Base-by-base conservation (phyloP, 2,888 invertebrate species). In the Hirtodrosophila cameraria region DNA sequence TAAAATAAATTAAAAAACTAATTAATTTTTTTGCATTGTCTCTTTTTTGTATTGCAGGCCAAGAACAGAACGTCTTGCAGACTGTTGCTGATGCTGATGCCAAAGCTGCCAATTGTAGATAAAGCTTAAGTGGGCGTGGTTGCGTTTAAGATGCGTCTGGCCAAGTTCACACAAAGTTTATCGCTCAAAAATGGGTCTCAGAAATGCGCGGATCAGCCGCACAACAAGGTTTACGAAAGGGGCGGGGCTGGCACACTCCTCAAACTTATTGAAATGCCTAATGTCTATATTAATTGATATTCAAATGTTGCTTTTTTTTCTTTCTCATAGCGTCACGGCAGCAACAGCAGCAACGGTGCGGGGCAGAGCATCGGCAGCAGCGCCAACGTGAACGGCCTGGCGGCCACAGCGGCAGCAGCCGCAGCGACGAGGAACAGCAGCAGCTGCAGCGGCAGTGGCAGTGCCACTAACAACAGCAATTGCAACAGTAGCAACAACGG, bases 81-180 rank as follows among this genome's bases (percentile, higher is more conserved):
- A 42, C 49, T 53, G 53, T 28, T 30, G 65, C 12, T 16, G 39
- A 57, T 65, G 68, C 25, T 27, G 57, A 55, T 53, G 42, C 23
- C 33, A 5, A 36, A 11, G 52, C 38, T 30, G 36, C 20, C 15
- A 59, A 57, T 55, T 38, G 50, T 58, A 12, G 52, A 70, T 53
- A 45, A 57, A 49, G 60, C 57, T 64, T 70, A 60, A 65, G 68
- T 68, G 58, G 74, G 57, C 67, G 55, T 55, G 74, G 74, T 70
- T 20, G 55, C 45, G 52, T 33, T 48, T 68, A 90, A 58, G 75
- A 90, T 90, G 90, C 89, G 90, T 65, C 71, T 90, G 80, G 86
- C 90, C 25, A 89, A 89, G 72, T 70, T 90, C 35, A 76, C 89
- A 35, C 85, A 89, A 66, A 86, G 87, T 67, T 89, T 90, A 58